Base-by-base conservation (phyloP, 1,140 invertebrate genomes). In the Melipona quadrifasciata region DNA sequence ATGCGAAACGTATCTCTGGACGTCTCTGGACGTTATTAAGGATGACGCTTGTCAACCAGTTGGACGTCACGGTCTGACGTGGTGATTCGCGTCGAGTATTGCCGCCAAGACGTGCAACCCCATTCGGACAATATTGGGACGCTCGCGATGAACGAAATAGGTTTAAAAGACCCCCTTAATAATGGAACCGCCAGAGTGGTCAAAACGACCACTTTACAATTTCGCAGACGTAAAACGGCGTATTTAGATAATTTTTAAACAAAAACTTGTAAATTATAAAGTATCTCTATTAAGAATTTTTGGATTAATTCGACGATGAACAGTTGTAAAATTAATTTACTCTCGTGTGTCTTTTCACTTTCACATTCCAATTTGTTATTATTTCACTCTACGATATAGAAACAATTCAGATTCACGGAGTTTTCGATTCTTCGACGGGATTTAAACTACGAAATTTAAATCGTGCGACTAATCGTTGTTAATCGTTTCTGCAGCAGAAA, bases 21-120 rank as follows among this genome's bases (percentile, higher is more conserved):
- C 31, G 31, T 57, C 19, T 53, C 10, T 27, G n/a, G 14, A 14
- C 64, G 67, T 70, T 78, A 71, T 83, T 83, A 78, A 16, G 73
- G 34, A 19, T 6, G 76, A 71, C 67, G 72, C 47, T 84, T 57
- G 57, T 79, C 82, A 72, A 19, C 65, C 21, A 11, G 17, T 71
- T 12, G 19, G 10, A 83, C 55, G 75, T 31, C 51, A 47, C 11
- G 19, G 24, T 31, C 24, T 19, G 8, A 21, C 24, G 2, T 51
- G 6, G 34, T 51, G n/a, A 17, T 65, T 68, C 57, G 39, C 80
- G 65, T 67, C 24, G 21, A 12, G 27, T 0, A 34, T 75, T 27
- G 27, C 34, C 16, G 31, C 11, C 14, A 61, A 14, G 11, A 61
- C 8, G 51, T 11, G 11, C 10, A 14, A 12, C 17, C 53, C 53